These are phyloP conservation scores for Coenonympha glycerion DNA, from an alignment of 2,888 invertebrate species.

Conservation along the genomic window DNA sequence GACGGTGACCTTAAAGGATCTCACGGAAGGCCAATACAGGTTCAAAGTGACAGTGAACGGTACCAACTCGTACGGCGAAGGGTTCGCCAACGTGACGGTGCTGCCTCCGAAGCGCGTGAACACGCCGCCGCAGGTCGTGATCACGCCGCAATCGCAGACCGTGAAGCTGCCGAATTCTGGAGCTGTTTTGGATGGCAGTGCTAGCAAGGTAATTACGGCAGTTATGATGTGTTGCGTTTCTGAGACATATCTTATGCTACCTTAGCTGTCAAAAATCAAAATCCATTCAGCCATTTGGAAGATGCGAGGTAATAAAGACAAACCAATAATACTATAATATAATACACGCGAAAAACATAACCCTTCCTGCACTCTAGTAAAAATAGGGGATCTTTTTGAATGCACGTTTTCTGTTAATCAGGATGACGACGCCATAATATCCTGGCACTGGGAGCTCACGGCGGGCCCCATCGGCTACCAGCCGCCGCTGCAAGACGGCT, in stretches of 20 bases:
- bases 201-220: constrained; percentile 78
- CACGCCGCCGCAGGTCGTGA: constrained; percentile 87
- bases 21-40: constrained; percentile 90
- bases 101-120: constrained; percentile 89
- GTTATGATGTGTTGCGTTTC: too few species aligned
- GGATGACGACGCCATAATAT: constrained; percentile 89
- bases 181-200: constrained; percentile 92
- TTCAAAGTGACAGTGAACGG: constrained; percentile 91
- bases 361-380: too few species aligned
- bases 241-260: too few species aligned
- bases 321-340: too few species aligned
- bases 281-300: too few species aligned
- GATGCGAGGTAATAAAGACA: too few species aligned
- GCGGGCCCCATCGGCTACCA: constrained; percentile 91
- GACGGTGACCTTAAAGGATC: constrained; percentile 86
- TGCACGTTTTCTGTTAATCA: constrained; percentile 28
- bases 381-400: too few species aligned
- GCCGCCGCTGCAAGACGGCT: constrained; percentile 84
- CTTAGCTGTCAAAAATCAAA: too few species aligned
- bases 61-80: constrained; percentile 84
- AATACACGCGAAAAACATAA: too few species aligned
- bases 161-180: constrained; percentile 93
- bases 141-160: constrained; percentile 89
- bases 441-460: constrained; percentile 95
- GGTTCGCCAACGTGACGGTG: constrained; percentile 93